Evolutionary conservation across 2,113 vertebrate genomes (phyloP).

Genomic region (Columbina picui): DNA sequence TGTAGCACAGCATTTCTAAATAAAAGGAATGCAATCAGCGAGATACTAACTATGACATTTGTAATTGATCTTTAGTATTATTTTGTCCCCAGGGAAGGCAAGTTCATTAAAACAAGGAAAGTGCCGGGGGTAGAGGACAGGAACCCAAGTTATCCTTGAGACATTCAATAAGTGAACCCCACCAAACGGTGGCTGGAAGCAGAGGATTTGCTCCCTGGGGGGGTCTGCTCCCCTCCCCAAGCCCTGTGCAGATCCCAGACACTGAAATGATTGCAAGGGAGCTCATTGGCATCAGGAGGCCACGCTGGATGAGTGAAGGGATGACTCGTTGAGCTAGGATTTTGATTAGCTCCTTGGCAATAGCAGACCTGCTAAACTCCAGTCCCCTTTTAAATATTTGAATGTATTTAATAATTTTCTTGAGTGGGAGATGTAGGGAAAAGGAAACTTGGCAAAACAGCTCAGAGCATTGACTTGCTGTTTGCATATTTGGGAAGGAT

Average conservation of each 20-base stretch:
- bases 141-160: neutral
- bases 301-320: neutral
- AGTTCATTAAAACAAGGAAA: neutral
- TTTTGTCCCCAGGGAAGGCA: neutral
- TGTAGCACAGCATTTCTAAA: neutral
- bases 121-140: neutral
- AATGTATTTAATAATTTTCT: neutral
- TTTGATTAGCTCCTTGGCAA: neutral
- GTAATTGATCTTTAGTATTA: neutral
- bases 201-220: neutral
- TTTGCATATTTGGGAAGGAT: constrained; percentile 60
- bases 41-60: neutral
- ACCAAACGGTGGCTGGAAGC: neutral
- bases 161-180: neutral
- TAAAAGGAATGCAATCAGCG: neutral
- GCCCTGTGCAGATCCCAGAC: neutral
- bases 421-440: neutral
- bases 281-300: neutral
- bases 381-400: neutral
- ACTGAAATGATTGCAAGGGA: neutral
- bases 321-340: neutral
- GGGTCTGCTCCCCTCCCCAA: neutral
- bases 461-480: constrained; percentile 15
- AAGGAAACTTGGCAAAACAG: constrained; percentile 4
- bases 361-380: neutral